Evolutionary conservation across 2,797 vertebrate species (phyloP).

Genomic region (Hypotaenidia okinawae): DNA sequence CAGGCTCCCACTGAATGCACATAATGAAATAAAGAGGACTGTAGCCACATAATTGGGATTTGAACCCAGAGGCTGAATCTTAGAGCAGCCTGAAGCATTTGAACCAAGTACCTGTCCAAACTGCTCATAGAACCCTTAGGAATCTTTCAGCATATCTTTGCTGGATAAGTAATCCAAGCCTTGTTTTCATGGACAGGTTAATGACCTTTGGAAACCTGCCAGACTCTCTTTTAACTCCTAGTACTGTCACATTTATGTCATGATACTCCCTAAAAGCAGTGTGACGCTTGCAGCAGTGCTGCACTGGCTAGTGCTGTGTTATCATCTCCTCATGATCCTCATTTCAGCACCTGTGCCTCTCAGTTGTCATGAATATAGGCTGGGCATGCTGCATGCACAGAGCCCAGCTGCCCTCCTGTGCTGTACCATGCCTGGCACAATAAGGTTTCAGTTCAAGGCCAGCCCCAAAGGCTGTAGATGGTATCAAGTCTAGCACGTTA

Average conservation of each 20-base stretch:
- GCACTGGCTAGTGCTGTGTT: neutral
- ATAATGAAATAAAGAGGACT: neutral
- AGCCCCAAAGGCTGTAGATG: no score
- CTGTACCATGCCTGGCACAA: neutral
- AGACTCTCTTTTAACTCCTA: neutral
- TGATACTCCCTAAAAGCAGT: neutral
- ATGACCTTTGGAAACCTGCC: neutral
- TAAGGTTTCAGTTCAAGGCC: neutral
- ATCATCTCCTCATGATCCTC: neutral
- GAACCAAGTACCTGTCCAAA: neutral
- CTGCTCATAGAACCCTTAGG: neutral
- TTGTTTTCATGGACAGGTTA: neutral
- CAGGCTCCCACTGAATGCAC: neutral
- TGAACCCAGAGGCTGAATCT: neutral
- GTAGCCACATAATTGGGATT: neutral
- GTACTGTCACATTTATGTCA: neutral
- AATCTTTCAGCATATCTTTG: neutral
- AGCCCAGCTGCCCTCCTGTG: fast-evolving
- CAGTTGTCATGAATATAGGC: neutral
- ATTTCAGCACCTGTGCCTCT: neutral
- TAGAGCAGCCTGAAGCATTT: neutral
- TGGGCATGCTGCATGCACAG: neutral
- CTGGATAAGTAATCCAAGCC: neutral
- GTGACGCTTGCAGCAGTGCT: neutral
- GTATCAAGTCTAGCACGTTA: neutral